Evolutionary conservation across 2,113 vertebrate species (phyloP), one percentile per base, ranked within the genome.

Genomic region (Tenrec ecaudatus): DNA sequence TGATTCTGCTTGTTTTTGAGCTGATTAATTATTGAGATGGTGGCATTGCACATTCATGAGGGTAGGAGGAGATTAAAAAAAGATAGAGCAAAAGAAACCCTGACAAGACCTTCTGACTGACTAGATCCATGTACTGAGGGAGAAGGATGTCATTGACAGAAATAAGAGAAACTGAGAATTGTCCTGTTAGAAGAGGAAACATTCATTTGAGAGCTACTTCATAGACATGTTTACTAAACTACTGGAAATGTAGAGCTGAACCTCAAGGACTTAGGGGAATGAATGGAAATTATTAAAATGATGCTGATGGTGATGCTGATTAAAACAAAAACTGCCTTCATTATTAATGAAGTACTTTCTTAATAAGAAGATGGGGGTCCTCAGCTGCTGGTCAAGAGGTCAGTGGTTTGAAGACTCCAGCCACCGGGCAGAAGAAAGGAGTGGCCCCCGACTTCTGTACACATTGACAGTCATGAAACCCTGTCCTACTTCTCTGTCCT

Each of bases 271-370:
- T 43, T 36, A n/a, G 58, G 17, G 29, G 3, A 33, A 8, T 33
- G 53, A 40, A 2, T 43, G 40, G 25, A 91, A 92, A 89, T 40
- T 33, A 89, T 58, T 71, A 57, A 43, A 1, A 73, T 29, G 33
- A 82, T 69, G 25, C 64, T 66, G 19, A 58, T 40, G 2, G 64
- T 33, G 29, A 86, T 62, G 25, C 75, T 25, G 40, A 40, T 40
- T 40, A 40, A 62, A 82, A 33, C 43, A 64, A 88, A 83, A 64
- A 86, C 19, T 31, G 69, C 12, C 84, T 92, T 92, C 69, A 73
- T 68, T 68, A 68, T 22, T 62, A 69, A 15, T 58, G 31, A 69
- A 31, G 31, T 14, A 15, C 66, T 9, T 15, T 31, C 4, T 29
- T 69, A 4, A 6, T 15, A 69, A 29, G 15, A 15, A 31, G 66